Base-by-base conservation (phyloP, 1,140 invertebrate genomes). In the Rhyacophila brunnea region DNA sequence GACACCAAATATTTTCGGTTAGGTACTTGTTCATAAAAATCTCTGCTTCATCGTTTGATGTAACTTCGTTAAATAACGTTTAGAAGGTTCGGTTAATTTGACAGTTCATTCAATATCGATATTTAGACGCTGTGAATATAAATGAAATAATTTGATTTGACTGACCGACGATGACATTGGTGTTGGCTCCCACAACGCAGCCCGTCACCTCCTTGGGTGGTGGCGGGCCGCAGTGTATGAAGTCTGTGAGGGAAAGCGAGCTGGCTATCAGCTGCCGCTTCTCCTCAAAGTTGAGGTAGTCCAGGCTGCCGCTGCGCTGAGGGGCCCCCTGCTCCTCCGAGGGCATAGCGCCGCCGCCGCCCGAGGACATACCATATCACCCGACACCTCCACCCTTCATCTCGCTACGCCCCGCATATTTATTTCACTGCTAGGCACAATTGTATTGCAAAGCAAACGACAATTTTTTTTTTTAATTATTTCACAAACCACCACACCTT, bases 211-310 rank as follows among this genome's bases (percentile, higher is more conserved):
- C 84, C 62, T 82, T 83, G n/a, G 82, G 81, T 0, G 58, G 58
- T 20, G 45, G 77, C 74, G 6, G 77, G 73, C 85, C 85, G 66
- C 88, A 88, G 50, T 88, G 87, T 47, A 93, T 72, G 70, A 93
- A 92, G 72, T 94, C 91, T 49, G 90, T 91, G 23, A 93, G 76
- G 38, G 90, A 93, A 65, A 93, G 73, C 20, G 90, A 91, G 43
- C 90, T 92, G 5, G 91, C 91, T 54, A 95, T 93, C 62, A 93
- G 79, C 76, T 92, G 89, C 58, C 91, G 80, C 74, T 92, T 92
- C 78, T 95, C 91, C 73, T 93, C 90, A 70, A 93, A 95, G 75
- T 93, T 93, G 19, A 93, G 82, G 74, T 90, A 91, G 77, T 94
- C 92, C 77, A 93, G 81, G 66, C 89, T 92, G 70, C 87, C 91